Conservation (phyloP, 2,797 vertebrate genomes). For the Pangasius djambal region DNA sequence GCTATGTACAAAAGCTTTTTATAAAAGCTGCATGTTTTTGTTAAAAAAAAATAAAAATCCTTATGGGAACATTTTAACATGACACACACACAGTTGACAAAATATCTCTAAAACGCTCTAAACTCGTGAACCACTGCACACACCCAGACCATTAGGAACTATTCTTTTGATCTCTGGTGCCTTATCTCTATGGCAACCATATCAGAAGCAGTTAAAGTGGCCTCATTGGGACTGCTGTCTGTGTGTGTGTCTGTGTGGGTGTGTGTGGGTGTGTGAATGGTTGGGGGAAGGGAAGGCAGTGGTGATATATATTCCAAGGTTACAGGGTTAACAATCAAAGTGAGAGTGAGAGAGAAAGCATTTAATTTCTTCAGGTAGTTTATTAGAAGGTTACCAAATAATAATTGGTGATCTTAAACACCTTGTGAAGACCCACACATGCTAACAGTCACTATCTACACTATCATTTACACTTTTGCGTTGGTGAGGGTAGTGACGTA, state of each 20-base stretch:
- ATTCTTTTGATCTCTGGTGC: constrained; percentile 56
- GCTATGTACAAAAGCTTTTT: neutral
- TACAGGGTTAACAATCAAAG: constrained; percentile 21
- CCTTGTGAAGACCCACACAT: neutral
- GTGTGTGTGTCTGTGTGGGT: constrained; percentile 26
- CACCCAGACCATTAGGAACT: constrained; percentile 43
- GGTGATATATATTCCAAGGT: constrained; percentile 17
- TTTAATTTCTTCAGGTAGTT: neutral
- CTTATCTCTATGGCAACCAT: constrained; percentile 59
- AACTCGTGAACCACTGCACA: neutral
- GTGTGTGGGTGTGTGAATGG: constrained; percentile 17
- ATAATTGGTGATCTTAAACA: neutral
- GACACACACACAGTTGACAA: neutral
- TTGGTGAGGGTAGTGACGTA: neutral
- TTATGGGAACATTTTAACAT: neutral
- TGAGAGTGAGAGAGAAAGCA: neutral
- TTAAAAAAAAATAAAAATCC: neutral
- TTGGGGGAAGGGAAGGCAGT: constrained; percentile 24
- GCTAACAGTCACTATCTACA: neutral
- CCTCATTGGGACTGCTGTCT: constrained; percentile 43
- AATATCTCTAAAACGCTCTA: neutral
- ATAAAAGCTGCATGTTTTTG: neutral
- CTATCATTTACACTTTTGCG: neutral
- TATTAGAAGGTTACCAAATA: neutral
- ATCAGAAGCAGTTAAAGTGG: constrained; percentile 59